Conservation (phyloP, 2,797 vertebrate species). For the Arnoldichthys spilopterus region DNA sequence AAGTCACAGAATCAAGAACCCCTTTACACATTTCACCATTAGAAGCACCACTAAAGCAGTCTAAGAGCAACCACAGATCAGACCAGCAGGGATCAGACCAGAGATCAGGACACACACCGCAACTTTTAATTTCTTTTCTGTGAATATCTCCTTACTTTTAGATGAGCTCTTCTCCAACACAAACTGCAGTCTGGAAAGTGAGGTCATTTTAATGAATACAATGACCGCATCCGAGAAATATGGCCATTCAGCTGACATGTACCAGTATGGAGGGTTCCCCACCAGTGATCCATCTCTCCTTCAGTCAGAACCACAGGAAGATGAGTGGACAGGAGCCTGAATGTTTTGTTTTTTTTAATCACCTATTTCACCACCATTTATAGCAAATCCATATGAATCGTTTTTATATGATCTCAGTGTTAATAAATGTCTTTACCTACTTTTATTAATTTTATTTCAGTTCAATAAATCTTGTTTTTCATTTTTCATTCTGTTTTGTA, state of each 20-base stretch:
- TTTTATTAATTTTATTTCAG: not conserved
- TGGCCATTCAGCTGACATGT: too few species aligned
- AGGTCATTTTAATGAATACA: not conserved
- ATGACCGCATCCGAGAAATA: not conserved
- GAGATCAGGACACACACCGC: not conserved
- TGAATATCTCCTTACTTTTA: not conserved
- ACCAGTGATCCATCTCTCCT: not conserved
- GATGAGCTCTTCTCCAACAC: not conserved
- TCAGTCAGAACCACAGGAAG: conserved; percentile 29
- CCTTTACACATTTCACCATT: not conserved
- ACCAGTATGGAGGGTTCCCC: not conserved
- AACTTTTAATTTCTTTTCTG: not conserved
- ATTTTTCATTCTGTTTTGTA: too few species aligned
- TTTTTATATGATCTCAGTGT: not conserved
- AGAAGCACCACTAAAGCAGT: not conserved
- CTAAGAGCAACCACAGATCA: not conserved
- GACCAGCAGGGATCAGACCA: not conserved
- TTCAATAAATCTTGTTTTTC: not conserved
- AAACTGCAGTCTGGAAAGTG: not conserved
- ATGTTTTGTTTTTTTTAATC: too few species aligned
- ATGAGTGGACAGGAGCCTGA: conserved; percentile 39
- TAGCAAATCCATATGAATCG: not conserved
- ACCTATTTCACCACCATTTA: not conserved
- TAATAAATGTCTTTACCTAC: not conserved
- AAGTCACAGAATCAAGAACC: not conserved